A percentile compares a stretch with the other conserved stretches of the same genome.
Evolutionary conservation across 2,113 vertebrate genomes (phyloP).

Genomic region (Cyphomyrus discorhynchus): DNA sequence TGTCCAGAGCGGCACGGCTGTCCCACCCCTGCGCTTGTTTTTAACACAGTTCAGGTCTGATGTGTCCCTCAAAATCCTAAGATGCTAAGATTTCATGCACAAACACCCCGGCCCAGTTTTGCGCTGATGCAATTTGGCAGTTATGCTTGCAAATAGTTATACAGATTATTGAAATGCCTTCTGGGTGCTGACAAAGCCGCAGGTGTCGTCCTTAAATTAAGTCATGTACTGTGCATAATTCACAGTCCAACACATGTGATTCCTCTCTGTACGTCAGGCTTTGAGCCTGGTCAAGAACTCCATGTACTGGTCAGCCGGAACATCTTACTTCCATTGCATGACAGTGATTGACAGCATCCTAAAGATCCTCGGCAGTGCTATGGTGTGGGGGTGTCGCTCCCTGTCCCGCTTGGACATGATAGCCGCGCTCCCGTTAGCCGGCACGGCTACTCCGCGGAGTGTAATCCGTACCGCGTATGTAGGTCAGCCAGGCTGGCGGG

Average conservation of each 20-base stretch:
- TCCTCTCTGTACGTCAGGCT: not conserved
- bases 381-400: not conserved
- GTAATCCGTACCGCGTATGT: conserved; percentile 7
- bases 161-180: not conserved
- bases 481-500: not conserved
- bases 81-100: not conserved
- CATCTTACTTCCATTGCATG: not conserved
- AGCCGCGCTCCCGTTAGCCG: not conserved
- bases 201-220: not conserved
- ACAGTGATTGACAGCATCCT: no score
- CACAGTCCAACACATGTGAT: not conserved
- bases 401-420: not conserved
- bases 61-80: not conserved
- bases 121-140: not conserved
- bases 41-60: not conserved
- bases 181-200: not conserved
- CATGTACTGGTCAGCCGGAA: not conserved
- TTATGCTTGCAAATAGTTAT: not conserved
- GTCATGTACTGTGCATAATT: not conserved
- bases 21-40: not conserved
- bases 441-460: not conserved
- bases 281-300: not conserved
- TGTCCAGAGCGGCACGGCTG: not conserved
- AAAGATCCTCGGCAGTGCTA: no score
- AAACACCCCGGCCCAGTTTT: not conserved